Base-by-base conservation (phyloP, 2,888 invertebrate species). In the Drosophila pseudotakahashii region DNA sequence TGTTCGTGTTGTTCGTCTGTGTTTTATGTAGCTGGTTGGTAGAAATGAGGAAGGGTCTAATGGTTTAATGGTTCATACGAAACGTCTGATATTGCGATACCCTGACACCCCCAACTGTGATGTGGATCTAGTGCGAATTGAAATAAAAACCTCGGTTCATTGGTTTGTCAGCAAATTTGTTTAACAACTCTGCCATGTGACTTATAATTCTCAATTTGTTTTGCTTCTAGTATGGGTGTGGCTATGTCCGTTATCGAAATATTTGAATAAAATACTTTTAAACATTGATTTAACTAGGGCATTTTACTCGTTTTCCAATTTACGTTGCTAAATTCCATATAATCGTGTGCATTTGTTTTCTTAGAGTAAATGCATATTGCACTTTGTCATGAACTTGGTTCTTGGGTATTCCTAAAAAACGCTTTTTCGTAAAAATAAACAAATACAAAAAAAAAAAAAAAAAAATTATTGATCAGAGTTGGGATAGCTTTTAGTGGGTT, bases 301-400 rank as follows among this genome's bases (percentile, higher is more conserved):
- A 19, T 32, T 26, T 34, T 13, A 26, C 58, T 59, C 41, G 19
- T 26, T 30, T 30, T 14, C n/a, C 44, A 54, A 60, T 44, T 60
- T 16, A 57, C 37, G 57, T 32, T 37, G 58, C 58, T 32, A 45
- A 32, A 37, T 32, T 39, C 23, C n/a, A 34, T 11, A 41, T 30
- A 14, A 23, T 37, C 14, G 30, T 52, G 44, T 42, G 63, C 61
- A 75, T 67, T 54, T 41, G 51, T 53, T 62, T 70, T 73, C 68
- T 78, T 70, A 68, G 54, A 69, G 61, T 64, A 64, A 81, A 79
- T 74, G 78, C 79, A 84, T 84, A 81, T 81, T 81, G 81, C 81
- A 81, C 81, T 79, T 80, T 74, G 48, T 63, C 68, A 50, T 73
- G 81, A 81, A 81, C 85, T 81, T 81, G 63, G 85, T 81, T 81